Evolutionary conservation across 2,888 invertebrate species (phyloP).

Genomic region (Eulithis prunata): DNA sequence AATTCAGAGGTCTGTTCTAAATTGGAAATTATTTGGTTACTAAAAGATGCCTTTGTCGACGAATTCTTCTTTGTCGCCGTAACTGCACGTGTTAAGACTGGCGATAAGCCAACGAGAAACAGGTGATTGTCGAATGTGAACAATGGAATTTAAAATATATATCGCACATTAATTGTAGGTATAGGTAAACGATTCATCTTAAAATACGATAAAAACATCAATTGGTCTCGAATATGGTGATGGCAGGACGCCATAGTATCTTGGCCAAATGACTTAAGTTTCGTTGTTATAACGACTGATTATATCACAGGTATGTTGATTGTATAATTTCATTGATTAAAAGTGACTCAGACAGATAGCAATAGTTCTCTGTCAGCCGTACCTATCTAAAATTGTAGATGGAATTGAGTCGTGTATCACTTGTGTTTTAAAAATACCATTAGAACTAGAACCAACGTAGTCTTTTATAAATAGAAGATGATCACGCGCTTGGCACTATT

Average conservation of each 20-base stretch:
- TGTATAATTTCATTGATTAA: conserved; percentile 4
- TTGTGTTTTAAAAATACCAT: conserved; percentile 56
- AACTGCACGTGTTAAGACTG: conserved; percentile 32
- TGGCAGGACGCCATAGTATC: conserved; percentile 11
- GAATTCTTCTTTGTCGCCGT: conserved; percentile 2
- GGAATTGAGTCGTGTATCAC: conserved; percentile 57
- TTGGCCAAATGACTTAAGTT: conserved; percentile 7
- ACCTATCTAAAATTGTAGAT: conserved; percentile 27
- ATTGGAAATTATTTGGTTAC: conserved; percentile 12
- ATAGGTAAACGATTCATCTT: background rate
- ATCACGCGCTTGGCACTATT: conserved; percentile 59
- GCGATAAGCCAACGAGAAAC: conserved; percentile 40
- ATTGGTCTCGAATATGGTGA: conserved; percentile 2
- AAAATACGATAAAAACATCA: conserved; percentile 2
- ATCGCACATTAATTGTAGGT: conserved; percentile 3
- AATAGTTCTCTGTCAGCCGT: conserved; percentile 25
- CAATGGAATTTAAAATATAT: conserved; percentile 21
- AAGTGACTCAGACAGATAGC: conserved; percentile 24
- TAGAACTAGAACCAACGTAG: conserved; percentile 51
- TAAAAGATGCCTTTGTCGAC: conserved; percentile 4
- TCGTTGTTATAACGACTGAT: conserved; percentile 2
- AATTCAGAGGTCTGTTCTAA: conserved; percentile 2
- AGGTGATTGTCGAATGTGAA: conserved; percentile 34
- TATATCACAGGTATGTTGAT: conserved; percentile 11
- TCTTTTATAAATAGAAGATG: conserved; percentile 50